Evolutionary conservation across 2,888 invertebrate species (phyloP).

Genomic region (Buathra laborator): DNA sequence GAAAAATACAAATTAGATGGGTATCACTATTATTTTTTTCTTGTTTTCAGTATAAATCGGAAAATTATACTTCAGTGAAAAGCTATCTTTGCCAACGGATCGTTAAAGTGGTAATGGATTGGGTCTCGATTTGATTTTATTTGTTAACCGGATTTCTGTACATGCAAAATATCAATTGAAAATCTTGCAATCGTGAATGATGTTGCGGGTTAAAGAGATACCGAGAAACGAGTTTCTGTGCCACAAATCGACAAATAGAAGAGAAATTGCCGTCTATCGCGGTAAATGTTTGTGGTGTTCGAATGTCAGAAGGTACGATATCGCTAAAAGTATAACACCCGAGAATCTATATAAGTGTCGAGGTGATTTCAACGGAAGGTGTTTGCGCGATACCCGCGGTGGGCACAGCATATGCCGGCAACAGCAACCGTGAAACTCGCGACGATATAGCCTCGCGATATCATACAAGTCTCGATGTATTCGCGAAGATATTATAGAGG

Average conservation of each 20-base stretch:
- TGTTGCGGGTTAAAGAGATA: neutral
- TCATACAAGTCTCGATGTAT: slow-evolving; percentile 12
- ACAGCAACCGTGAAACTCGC: slow-evolving; percentile 11
- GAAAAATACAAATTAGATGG: neutral
- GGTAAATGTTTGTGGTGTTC: neutral
- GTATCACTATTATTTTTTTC: no score
- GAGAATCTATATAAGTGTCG: slow-evolving; percentile 26
- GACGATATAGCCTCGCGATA: slow-evolving; percentile 37
- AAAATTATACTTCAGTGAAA: neutral
- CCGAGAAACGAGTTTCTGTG: no score
- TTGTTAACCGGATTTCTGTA: no score
- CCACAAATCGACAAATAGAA: neutral
- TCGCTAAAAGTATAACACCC: slow-evolving; percentile 8
- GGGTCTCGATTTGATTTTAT: no score
- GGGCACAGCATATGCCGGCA: slow-evolving; percentile 1
- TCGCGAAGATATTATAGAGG: neutral
- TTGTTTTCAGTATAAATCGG: no score
- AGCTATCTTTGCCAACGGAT: no score
- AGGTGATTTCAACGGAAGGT: slow-evolving; percentile 33
- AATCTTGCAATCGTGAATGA: no score
- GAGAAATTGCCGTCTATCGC: neutral
- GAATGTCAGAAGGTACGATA: neutral
- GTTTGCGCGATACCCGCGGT: slow-evolving; percentile 43
- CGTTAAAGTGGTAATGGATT: no score
- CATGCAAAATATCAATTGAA: no score